phyloP scores from a whole-genome alignment of 2,113 vertebrate species.

The Thalassarche chlororhynchos region DNA sequence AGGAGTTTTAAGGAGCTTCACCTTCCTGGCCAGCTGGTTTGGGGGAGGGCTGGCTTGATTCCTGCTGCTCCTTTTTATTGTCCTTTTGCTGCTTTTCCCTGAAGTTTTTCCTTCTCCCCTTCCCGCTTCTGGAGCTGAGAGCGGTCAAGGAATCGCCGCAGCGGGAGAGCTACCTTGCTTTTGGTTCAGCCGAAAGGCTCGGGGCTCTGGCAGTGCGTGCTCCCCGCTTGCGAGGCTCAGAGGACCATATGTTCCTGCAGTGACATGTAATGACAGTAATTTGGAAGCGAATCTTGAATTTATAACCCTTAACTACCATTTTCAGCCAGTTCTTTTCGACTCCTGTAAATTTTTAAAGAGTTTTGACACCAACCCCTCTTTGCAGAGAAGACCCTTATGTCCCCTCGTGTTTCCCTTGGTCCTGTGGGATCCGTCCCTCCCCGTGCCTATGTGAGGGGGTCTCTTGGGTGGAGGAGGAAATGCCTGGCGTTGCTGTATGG shows the following conservation, averaged over 20 bases:
- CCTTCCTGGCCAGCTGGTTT: conserved; percentile 10
- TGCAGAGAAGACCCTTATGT: background rate
- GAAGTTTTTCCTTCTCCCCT: background rate
- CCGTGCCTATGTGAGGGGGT: background rate
- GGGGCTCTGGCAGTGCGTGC: background rate
- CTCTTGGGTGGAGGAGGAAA: background rate
- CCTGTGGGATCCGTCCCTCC: background rate
- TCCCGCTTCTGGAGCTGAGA: background rate
- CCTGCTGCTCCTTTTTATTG: background rate
- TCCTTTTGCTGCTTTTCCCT: background rate
- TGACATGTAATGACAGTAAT: background rate
- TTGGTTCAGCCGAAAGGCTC: background rate
- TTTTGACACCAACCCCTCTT: background rate
- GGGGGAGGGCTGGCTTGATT: background rate
- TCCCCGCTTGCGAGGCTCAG: background rate
- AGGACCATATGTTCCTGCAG: conserved; percentile 57
- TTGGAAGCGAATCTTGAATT: background rate
- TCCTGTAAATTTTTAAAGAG: background rate
- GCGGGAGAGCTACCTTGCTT: background rate
- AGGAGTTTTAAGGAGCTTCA: background rate
- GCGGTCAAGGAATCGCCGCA: background rate
- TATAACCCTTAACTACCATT: background rate
- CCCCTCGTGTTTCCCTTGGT: background rate
- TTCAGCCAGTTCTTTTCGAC: background rate
- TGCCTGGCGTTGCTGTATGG: background rate